A percentile compares a stretch with the other conserved stretches of the same genome.
These are phyloP conservation scores for Spheniscus mendiculus DNA, from an alignment of 2,113 vertebrate species.

Conservation along the genomic window DNA sequence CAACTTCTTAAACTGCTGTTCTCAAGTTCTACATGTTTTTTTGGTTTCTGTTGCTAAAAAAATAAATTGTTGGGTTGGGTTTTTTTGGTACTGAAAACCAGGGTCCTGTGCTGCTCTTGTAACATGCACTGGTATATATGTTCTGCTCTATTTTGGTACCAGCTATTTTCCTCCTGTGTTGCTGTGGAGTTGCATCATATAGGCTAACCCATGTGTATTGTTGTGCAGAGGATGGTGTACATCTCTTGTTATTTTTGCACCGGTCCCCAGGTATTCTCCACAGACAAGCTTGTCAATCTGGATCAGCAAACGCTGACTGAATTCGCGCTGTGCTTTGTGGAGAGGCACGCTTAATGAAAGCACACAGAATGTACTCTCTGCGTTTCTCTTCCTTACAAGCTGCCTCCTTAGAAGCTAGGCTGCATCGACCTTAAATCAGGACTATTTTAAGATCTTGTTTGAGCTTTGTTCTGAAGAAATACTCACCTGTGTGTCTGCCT, in stretches of 20 bases:
- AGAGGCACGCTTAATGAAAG: neutral
- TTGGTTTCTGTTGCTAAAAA: neutral
- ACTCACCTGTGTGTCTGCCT: neutral
- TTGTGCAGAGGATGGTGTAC: neutral
- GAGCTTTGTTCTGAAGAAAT: neutral
- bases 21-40: rapidly evolving
- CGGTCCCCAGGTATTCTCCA: conserved; percentile 7
- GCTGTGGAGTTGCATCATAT: neutral
- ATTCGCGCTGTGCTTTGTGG: neutral
- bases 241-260: neutral
- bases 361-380: neutral
- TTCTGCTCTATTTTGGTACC: rapidly evolving
- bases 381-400: neutral
- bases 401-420: neutral
- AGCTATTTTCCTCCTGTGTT: neutral
- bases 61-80: neutral
- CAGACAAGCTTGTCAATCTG: neutral
- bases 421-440: neutral
- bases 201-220: neutral
- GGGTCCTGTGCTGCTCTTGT: neutral
- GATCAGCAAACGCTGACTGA: neutral
- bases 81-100: neutral
- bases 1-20: neutral
- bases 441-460: neutral
- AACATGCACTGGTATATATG: rapidly evolving